These are phyloP conservation scores for Latheticus oryzae DNA, from an alignment of 2,888 invertebrate species.

Conservation along the genomic window DNA sequence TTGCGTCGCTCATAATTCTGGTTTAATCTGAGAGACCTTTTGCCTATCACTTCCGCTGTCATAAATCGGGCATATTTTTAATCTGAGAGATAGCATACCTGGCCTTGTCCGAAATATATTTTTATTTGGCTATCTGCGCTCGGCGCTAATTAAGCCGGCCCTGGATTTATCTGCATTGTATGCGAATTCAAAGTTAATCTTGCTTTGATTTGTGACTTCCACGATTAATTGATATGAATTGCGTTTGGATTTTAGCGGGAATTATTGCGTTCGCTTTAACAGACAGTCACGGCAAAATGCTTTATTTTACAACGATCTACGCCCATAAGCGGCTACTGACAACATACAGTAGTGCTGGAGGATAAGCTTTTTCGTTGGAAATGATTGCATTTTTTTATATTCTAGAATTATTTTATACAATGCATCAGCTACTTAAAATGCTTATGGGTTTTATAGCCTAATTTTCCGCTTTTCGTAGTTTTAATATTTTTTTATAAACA, in stretches of 20 bases:
- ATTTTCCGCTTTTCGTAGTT: too few species aligned
- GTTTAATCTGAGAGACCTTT: slow-evolving; percentile 32
- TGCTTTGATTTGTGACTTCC: slow-evolving; percentile 47
- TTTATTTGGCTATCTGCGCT: slow-evolving; percentile 39
- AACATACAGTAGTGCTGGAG: too few species aligned
- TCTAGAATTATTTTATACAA: too few species aligned
- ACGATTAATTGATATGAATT: slow-evolving; percentile 48
- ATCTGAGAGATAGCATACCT: slow-evolving; percentile 39
- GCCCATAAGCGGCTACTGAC: slow-evolving; percentile 11
- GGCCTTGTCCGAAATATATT: slow-evolving; percentile 33
- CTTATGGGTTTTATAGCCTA: too few species aligned
- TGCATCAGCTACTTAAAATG: too few species aligned
- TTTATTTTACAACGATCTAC: slow-evolving; percentile 15
- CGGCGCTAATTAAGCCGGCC: slow-evolving; percentile 46
- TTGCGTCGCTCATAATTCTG: slow-evolving; percentile 15
- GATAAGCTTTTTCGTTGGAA: too few species aligned
- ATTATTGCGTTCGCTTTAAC: slow-evolving; percentile 23
- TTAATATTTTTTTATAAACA: too few species aligned
- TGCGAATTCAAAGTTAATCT: slow-evolving; percentile 48
- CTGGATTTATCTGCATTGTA: slow-evolving; percentile 47
- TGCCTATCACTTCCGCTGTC: slow-evolving; percentile 40
- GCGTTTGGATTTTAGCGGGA: slow-evolving; percentile 38
- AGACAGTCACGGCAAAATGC: slow-evolving; percentile 20
- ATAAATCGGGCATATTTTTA: slow-evolving; percentile 39
- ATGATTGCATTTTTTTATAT: too few species aligned